phyloP scores from a whole-genome alignment of 2,113 vertebrate genomes.

The Heterochromis multidens region DNA sequence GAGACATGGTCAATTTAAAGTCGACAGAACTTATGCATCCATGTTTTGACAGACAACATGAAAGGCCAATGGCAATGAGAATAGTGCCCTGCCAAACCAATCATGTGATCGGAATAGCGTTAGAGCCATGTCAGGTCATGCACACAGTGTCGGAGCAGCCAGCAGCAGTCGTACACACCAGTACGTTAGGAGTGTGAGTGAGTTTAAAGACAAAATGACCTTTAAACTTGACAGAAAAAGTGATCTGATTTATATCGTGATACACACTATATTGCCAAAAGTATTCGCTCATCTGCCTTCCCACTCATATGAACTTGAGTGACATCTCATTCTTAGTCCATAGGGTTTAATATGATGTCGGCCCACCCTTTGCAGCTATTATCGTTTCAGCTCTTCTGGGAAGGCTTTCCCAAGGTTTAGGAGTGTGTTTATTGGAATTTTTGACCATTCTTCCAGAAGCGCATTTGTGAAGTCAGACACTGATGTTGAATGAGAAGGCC shows the following conservation, averaged over 20 bases:
- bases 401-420: too few species aligned
- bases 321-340: too few species aligned
- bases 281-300: too few species aligned
- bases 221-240: neutral
- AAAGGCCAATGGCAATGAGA: neutral
- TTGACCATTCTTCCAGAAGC: too few species aligned
- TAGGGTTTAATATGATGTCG: too few species aligned
- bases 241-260: neutral
- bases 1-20: neutral
- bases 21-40: neutral
- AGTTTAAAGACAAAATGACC: neutral
- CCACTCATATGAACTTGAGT: too few species aligned
- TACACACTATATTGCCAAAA: neutral
- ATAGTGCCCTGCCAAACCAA: neutral
- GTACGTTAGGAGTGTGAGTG: neutral
- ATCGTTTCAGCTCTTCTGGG: too few species aligned
- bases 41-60: neutral
- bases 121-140: neutral
- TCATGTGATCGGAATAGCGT: neutral
- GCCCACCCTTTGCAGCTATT: too few species aligned
- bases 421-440: too few species aligned
- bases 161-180: neutral
- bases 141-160: neutral
- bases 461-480: too few species aligned
- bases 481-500: too few species aligned